Percentiles rank a stretch among this genome's conserved stretches.
phyloP scores from a whole-genome alignment of 2,113 vertebrate genomes.

The Upupa epops region DNA sequence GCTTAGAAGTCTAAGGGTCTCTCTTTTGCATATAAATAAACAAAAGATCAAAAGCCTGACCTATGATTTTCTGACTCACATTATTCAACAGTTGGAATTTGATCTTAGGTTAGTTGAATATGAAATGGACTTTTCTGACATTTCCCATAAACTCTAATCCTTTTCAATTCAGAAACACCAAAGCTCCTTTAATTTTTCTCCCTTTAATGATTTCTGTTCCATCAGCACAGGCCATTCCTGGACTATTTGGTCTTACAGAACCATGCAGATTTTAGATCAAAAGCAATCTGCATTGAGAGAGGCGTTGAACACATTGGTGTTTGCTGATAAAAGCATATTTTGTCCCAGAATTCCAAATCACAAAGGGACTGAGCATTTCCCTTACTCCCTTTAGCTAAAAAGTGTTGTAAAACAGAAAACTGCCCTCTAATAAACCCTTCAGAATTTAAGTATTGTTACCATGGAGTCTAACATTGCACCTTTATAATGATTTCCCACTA shows the following conservation, averaged over 20 bases:
- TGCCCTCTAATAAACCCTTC: background rate
- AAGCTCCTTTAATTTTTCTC: background rate
- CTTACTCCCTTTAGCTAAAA: background rate
- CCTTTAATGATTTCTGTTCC: background rate
- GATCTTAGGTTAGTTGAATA: background rate
- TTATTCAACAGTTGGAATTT: background rate
- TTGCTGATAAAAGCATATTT: background rate
- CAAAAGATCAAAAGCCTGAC: background rate
- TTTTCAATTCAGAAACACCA: background rate
- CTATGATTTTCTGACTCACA: background rate
- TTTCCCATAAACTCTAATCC: background rate
- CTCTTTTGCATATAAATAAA: background rate
- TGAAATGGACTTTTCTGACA: background rate
- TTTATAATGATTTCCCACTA: background rate
- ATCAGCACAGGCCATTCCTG: background rate
- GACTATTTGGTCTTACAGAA: background rate
- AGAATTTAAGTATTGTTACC: background rate
- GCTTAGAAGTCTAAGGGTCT: background rate
- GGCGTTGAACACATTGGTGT: background rate
- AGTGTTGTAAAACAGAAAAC: background rate
- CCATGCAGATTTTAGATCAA: background rate
- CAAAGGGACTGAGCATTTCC: background rate
- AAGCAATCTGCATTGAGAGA: background rate
- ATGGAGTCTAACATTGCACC: background rate
- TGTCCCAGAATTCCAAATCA: background rate